Base-by-base conservation (phyloP, 2,888 invertebrate genomes). In the Lathronympha strigana region DNA sequence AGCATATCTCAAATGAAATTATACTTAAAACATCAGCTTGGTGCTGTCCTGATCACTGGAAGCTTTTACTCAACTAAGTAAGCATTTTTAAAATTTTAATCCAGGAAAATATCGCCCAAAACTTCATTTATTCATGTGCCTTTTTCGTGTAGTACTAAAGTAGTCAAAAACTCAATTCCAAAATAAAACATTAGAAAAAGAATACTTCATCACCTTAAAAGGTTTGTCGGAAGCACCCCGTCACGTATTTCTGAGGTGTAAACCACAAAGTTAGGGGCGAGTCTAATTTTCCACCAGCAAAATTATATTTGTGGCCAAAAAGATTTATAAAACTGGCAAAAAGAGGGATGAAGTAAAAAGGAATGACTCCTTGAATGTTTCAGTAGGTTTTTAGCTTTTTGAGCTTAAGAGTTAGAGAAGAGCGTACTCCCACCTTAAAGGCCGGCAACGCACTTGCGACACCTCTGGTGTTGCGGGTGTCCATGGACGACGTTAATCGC, bases 161-260 rank as follows among this genome's bases (percentile, higher is more conserved):
- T 61, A 57, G 61, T 61, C 57, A 64, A 74, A 75, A 75, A 74
- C 73, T 43, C 74, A 76, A 77, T 77, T 75, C 67, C 70, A 69
- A 74, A 76, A 78, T 76, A 76, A 78, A 78, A 73, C 72, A 61
- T 71, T 76, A 72, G 61, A 68, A 67, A 73, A 72, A 74, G 68
- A 73, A 74, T 72, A 72, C 71, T 72, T 73, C 68, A 68, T 67
- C 69, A 71, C 63, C 62, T 43, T 54, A 60, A 49, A 31, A 36
- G 47, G 47, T 36, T 25, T 31, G 23, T 13, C 8, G 28, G 21
- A 40, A 21, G 25, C 21, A 55, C 28, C n/a, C 5, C 38, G 49
- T 49, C 55, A 63, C 55, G 38, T 63, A 63, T 55, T 55, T 55
- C 63, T 13, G 47, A 55, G 55, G 21, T 38, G 38, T 17, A 57